These are phyloP conservation scores for Sinella curviseta DNA, from an alignment of 1,140 invertebrate genomes.

Conservation along the genomic window DNA sequence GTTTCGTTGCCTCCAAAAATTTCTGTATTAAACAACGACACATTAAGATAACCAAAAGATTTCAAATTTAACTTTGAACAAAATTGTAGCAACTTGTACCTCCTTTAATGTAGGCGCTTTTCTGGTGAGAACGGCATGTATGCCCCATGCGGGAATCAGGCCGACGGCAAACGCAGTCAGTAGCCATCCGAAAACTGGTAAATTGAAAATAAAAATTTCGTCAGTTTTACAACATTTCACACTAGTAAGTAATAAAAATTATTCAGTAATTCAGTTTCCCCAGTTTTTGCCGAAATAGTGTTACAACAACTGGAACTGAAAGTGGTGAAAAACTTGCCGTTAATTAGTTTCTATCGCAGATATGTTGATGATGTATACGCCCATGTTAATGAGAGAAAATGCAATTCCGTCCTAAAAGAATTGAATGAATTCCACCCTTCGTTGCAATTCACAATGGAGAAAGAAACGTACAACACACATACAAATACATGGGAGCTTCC, in stretches of 20 bases:
- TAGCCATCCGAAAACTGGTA: constrained; percentile 57
- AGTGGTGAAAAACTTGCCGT: background rate
- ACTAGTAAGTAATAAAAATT: too few species aligned
- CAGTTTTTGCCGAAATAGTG: constrained; percentile 24
- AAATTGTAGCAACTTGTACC: background rate
- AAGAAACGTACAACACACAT: constrained; percentile 33
- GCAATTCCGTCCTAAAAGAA: constrained; percentile 21
- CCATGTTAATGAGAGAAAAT: background rate
- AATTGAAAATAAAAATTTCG: constrained; percentile 28
- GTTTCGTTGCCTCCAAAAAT: background rate
- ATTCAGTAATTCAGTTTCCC: too few species aligned
- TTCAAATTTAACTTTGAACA: background rate
- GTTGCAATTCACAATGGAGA: constrained; percentile 46
- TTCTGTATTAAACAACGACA: constrained; percentile 2
- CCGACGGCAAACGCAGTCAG: constrained; percentile 55
- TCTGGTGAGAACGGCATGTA: constrained; percentile 44
- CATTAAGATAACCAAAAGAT: background rate
- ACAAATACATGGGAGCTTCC: too few species aligned
- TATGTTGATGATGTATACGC: too few species aligned
- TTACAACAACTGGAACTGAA: constrained; percentile 34
- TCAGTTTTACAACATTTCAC: too few species aligned
- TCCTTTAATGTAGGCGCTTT: background rate
- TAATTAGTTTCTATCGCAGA: constrained; percentile 29
- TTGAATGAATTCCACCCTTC: constrained; percentile 20
- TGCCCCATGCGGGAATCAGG: constrained; percentile 62